These are phyloP conservation scores for Nicator chloris DNA, from an alignment of 2,113 vertebrate species.

Conservation along the genomic window DNA sequence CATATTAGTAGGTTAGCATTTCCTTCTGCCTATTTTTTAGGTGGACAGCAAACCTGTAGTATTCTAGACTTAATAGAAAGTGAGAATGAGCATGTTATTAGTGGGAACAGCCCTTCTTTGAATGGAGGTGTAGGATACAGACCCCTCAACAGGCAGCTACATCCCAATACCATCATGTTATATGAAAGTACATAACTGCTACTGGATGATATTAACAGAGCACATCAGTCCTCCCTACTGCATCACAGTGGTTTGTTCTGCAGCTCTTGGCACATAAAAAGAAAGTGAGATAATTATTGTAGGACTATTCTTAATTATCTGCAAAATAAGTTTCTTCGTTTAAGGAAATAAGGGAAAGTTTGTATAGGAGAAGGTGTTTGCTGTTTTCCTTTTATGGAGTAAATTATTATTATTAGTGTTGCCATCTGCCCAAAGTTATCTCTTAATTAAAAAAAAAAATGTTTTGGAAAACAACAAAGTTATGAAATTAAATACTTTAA, in stretches of 20 bases:
- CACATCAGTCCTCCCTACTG: background rate
- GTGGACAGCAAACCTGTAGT: background rate
- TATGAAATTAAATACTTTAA: background rate
- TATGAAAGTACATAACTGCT: background rate
- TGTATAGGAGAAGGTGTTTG: background rate
- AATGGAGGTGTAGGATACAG: background rate
- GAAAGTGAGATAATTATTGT: background rate
- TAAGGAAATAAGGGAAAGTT: background rate
- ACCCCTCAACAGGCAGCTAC: background rate
- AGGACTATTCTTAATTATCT: background rate
- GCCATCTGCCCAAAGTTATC: background rate
- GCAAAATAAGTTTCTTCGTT: background rate
- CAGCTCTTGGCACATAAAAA: background rate
- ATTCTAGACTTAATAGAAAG: background rate
- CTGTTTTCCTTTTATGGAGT: background rate
- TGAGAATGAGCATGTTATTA: background rate
- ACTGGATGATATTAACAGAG: background rate
- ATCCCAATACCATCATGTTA: background rate
- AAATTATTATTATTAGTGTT: background rate
- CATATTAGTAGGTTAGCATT: background rate
- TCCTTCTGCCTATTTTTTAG: background rate
- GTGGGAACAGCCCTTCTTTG: background rate
- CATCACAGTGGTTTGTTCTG: background rate
- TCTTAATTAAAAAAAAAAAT: background rate
- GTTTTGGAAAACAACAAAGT: background rate